Percentiles rank a stretch among this genome's conserved stretches.
phyloP scores from a whole-genome alignment of 1,140 invertebrate genomes.

The Colletes latitarsis region DNA sequence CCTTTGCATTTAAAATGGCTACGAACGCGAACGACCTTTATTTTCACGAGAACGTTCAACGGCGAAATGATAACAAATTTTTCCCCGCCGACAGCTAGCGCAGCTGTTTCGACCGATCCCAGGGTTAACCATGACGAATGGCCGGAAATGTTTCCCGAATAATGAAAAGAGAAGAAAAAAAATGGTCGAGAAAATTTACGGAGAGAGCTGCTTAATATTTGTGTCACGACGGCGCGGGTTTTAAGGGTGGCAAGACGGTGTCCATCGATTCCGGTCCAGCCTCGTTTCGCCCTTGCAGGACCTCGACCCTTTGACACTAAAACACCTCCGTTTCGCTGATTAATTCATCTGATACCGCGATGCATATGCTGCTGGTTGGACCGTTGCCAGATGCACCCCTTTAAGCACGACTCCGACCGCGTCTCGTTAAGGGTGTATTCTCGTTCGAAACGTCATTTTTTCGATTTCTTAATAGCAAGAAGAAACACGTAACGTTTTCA shows the following conservation, averaged over 20 bases:
- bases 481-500: too few species aligned
- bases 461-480: too few species aligned
- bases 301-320: not conserved
- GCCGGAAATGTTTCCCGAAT: conserved; percentile 8
- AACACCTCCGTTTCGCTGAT: too few species aligned
- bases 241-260: not conserved
- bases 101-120: not conserved
- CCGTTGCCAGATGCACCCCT: not conserved
- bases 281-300: not conserved
- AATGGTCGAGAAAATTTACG: not conserved
- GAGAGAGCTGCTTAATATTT: not conserved
- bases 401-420: not conserved
- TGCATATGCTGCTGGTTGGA: conserved; percentile 21
- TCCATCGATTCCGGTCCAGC: not conserved
- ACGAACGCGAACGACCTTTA: too few species aligned
- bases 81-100: not conserved
- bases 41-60: not conserved
- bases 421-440: too few species aligned
- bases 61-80: not conserved
- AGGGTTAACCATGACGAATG: conserved; percentile 2
- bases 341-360: conserved; percentile 9
- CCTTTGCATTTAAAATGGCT: too few species aligned
- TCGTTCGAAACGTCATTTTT: too few species aligned
- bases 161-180: not conserved
- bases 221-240: not conserved